A percentile compares a stretch with the other conserved stretches of the same genome.
These are phyloP conservation scores for Chaetodon trifascialis DNA, from an alignment of 2,113 vertebrate genomes.

Conservation along the genomic window DNA sequence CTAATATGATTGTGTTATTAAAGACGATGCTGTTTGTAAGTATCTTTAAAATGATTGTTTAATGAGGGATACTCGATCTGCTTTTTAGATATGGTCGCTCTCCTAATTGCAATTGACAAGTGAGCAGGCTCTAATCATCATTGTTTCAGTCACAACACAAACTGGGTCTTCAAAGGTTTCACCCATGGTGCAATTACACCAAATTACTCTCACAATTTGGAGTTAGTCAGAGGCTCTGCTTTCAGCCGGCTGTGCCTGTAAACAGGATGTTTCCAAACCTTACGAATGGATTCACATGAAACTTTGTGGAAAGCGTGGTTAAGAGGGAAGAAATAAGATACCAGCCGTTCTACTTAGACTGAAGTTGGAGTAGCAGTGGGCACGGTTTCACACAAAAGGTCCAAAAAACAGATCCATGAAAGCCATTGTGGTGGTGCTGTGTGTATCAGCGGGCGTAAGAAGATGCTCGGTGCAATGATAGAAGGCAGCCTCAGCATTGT, in stretches of 20 bases:
- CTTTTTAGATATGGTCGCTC: constrained; percentile 82
- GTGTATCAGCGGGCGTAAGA: not conserved
- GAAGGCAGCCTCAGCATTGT: not conserved
- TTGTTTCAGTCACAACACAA: constrained; percentile 80
- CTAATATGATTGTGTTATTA: not conserved
- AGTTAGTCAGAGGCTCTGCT: constrained; percentile 44
- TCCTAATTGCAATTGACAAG: constrained; percentile 88
- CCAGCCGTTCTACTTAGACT: not conserved
- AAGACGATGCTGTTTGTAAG: not conserved
- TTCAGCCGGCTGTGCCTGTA: constrained; percentile 22
- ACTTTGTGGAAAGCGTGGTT: constrained; percentile 10
- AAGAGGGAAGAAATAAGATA: not conserved
- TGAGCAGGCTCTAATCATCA: constrained; percentile 84
- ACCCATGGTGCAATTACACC: constrained; percentile 83
- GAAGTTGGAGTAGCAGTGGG: not conserved
- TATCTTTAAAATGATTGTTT: not conserved
- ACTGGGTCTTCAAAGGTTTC: constrained; percentile 87
- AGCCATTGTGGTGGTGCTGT: not conserved
- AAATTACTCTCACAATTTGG: constrained; percentile 73
- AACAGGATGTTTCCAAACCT: constrained; percentile 54
- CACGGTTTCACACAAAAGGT: constrained; percentile 1
- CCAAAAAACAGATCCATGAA: not conserved
- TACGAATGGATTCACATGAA: constrained; percentile 31
- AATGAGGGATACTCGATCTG: constrained; percentile 70
- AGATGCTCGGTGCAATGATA: not conserved